phyloP scores from a whole-genome alignment of 2,888 invertebrate species.

The Cryptus viduatorius region DNA sequence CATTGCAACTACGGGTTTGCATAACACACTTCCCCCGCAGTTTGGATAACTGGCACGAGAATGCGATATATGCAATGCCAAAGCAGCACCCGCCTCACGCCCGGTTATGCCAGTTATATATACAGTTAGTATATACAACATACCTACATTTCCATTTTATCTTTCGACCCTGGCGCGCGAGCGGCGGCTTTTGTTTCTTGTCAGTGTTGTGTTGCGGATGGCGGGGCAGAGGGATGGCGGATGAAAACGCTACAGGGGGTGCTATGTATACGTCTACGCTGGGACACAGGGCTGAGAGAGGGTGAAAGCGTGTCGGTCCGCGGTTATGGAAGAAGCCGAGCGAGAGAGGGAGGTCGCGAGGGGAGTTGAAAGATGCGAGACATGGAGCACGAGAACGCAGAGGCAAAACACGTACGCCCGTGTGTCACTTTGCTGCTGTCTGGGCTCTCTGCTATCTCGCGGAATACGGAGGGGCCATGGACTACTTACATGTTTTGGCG shows the following conservation, averaged over 20 bases:
- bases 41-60: conserved; percentile 66
- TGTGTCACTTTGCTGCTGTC: conserved; percentile 73
- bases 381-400: conserved; percentile 40
- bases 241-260: conserved; percentile 68
- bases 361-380: background rate
- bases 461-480: conserved; percentile 57
- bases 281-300: conserved; percentile 1
- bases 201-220: conserved; percentile 63
- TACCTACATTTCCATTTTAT: conserved; percentile 79
- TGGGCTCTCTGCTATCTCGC: conserved; percentile 58
- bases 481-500: conserved; percentile 68
- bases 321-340: conserved; percentile 27
- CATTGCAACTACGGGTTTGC: conserved; percentile 15
- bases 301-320: conserved; percentile 34
- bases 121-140: conserved; percentile 33
- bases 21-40: conserved; percentile 31
- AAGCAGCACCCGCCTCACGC: conserved; percentile 29
- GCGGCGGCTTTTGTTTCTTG: conserved; percentile 79
- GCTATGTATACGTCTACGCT: background rate
- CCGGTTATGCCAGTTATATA: conserved; percentile 45
- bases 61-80: conserved; percentile 48
- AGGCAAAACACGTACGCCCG: conserved; percentile 68
- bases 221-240: conserved; percentile 19
- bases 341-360: conserved; percentile 3
- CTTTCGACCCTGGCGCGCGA: conserved; percentile 69